A percentile compares a stretch with the other conserved stretches of the same genome.
Evolutionary conservation across 2,797 vertebrate genomes (phyloP).

Genomic region (Coccyzus lansbergi): DNA sequence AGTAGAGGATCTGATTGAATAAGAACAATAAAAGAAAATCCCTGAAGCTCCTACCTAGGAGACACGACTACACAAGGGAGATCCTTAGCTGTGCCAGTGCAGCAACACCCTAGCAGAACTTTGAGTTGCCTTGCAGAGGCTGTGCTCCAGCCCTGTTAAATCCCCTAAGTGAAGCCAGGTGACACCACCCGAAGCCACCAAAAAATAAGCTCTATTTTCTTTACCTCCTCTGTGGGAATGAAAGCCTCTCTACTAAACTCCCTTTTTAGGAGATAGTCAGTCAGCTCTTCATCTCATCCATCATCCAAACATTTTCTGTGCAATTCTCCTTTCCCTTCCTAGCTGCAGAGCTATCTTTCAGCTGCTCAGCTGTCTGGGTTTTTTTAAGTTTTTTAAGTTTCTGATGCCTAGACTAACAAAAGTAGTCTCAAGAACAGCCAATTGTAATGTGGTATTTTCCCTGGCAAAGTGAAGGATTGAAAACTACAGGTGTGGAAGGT

Average conservation of each 20-base stretch:
- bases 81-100: neutral
- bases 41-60: neutral
- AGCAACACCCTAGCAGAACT: neutral
- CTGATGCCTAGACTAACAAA: neutral
- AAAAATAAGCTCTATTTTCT: neutral
- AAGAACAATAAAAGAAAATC: neutral
- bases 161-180: neutral
- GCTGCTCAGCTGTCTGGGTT: neutral
- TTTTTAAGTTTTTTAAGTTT: neutral
- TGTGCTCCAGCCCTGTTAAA: neutral
- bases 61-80: neutral
- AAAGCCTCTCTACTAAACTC: neutral
- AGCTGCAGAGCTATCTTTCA: neutral
- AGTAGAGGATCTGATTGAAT: neutral
- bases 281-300: neutral
- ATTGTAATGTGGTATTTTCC: neutral
- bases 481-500: neutral
- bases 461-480: neutral
- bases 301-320: neutral
- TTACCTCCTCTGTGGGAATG: neutral
- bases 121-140: neutral
- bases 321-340: neutral
- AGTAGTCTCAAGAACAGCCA: neutral
- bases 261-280: neutral
- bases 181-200: neutral